These are phyloP conservation scores for Halisarca cf. caerulea DNA, from an alignment of 37 sponge, comb jelly and placozoan species.

Conservation along the genomic window DNA sequence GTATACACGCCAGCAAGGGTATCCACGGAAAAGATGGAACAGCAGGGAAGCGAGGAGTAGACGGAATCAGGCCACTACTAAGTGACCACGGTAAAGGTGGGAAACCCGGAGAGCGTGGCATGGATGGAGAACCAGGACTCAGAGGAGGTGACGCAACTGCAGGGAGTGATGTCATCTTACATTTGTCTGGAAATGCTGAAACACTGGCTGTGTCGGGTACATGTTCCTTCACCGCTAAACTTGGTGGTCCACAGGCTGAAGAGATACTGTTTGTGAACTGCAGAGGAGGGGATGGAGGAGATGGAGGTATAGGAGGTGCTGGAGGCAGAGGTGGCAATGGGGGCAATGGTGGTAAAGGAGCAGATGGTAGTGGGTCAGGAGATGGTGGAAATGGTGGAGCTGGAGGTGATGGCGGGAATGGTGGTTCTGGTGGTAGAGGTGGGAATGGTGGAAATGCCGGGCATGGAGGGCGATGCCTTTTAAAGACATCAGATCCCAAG, in stretches of 20 bases:
- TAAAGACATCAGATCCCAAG: conserved; percentile 23
- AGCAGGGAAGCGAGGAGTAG: background rate
- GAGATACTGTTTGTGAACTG: conserved; percentile 66
- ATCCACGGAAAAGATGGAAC: conserved; percentile 25
- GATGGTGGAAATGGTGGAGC: background rate
- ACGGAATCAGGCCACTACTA: conserved; percentile 23
- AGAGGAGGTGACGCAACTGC: conserved; percentile 63
- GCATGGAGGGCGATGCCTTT: conserved; percentile 23
- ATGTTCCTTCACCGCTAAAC: conserved; percentile 31
- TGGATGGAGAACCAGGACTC: conserved; percentile 27
- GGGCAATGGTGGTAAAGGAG: conserved; percentile 52
- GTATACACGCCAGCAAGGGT: background rate
- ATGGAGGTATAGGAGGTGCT: conserved; percentile 31
- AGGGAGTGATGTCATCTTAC: conserved; percentile 66
- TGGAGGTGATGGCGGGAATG: conserved; percentile 24
- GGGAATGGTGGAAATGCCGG: conserved; percentile 28
- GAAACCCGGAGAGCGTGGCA: conserved; percentile 38
- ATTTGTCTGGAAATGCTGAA: conserved; percentile 54
- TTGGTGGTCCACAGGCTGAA: conserved; percentile 68
- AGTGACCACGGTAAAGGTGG: background rate
- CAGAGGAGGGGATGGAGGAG: conserved; percentile 52
- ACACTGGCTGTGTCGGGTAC: conserved; percentile 57
- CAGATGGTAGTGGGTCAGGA: background rate
- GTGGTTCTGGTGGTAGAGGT: conserved; percentile 30
- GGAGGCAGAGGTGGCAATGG: conserved; percentile 49